A percentile compares a stretch with the other conserved stretches of the same genome.
Conservation (phyloP, 1,140 invertebrate species). For the Achroia grisella region DNA sequence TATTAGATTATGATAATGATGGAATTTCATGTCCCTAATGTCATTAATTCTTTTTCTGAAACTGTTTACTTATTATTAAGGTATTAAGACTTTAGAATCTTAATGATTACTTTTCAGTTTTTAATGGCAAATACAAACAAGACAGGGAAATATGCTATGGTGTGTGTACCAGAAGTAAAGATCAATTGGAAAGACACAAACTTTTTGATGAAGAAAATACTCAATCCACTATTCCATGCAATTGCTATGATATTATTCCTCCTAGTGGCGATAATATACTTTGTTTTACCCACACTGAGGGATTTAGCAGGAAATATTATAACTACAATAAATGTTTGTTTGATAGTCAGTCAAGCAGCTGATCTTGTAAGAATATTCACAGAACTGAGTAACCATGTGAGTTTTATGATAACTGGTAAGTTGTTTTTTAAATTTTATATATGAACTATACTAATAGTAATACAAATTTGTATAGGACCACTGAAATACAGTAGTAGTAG, state of each 20-base stretch:
- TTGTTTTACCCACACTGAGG: conserved; percentile 86
- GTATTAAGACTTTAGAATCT: too few species aligned
- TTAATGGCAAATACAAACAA: conserved; percentile 51
- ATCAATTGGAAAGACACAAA: conserved; percentile 80
- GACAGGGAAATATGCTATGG: conserved; percentile 78
- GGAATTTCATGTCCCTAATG: too few species aligned
- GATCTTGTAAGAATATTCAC: conserved; percentile 86
- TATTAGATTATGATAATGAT: too few species aligned
- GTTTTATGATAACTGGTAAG: conserved; percentile 83
- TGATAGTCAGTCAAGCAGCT: conserved; percentile 84
- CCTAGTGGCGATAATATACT: conserved; percentile 86
- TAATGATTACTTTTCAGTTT: conserved; percentile 34
- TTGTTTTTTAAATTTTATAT: too few species aligned
- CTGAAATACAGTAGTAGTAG: too few species aligned
- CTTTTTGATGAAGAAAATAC: conserved; percentile 81
- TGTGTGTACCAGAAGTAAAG: conserved; percentile 82
- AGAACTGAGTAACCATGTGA: conserved; percentile 84
- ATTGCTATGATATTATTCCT: conserved; percentile 82
- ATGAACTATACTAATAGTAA: too few species aligned
- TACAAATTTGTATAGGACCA: too few species aligned
- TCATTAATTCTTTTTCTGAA: too few species aligned
- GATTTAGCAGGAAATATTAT: conserved; percentile 89
- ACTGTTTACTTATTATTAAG: too few species aligned
- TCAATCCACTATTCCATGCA: conserved; percentile 84
- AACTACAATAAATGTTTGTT: conserved; percentile 83